phyloP scores from a whole-genome alignment of 2,888 invertebrate genomes.

The Microctonus aethiopoides region DNA sequence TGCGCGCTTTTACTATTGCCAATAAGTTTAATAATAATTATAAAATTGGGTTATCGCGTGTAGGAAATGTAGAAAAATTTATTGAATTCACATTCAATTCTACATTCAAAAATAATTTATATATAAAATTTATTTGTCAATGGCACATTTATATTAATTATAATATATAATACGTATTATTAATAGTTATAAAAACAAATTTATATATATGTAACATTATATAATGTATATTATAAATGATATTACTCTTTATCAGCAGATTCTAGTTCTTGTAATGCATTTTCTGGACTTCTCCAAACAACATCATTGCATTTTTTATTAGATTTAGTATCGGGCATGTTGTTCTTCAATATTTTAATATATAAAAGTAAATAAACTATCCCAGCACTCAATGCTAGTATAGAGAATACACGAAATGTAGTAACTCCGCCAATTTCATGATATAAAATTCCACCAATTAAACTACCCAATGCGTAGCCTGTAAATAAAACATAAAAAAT shows the following conservation, averaged over 20 bases:
- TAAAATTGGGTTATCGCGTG: too few relatives aligned
- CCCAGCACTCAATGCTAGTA: conserved; percentile 65
- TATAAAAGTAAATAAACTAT: conserved; percentile 67
- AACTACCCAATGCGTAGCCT: conserved; percentile 83
- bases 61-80: too few relatives aligned
- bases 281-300: conserved; percentile 56
- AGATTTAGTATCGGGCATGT: conserved; percentile 50
- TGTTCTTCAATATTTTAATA: conserved; percentile 58
- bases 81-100: too few relatives aligned
- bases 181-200: too few relatives aligned
- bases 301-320: conserved; percentile 24
- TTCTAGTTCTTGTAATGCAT: conserved; percentile 48
- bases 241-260: conserved; percentile 35
- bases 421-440: conserved; percentile 72
- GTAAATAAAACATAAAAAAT: conserved; percentile 36
- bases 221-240: background rate
- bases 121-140: too few relatives aligned
- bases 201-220: too few relatives aligned
- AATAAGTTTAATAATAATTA: too few relatives aligned
- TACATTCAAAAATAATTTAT: too few relatives aligned
- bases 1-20: too few relatives aligned
- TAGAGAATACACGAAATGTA: conserved; percentile 70
- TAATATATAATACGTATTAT: too few relatives aligned
- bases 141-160: too few relatives aligned
- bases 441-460: conserved; percentile 79